A percentile compares a stretch with the other conserved stretches of the same genome.
Conservation (phyloP, 2,888 invertebrate genomes). For the Cerastis rubricosa region DNA sequence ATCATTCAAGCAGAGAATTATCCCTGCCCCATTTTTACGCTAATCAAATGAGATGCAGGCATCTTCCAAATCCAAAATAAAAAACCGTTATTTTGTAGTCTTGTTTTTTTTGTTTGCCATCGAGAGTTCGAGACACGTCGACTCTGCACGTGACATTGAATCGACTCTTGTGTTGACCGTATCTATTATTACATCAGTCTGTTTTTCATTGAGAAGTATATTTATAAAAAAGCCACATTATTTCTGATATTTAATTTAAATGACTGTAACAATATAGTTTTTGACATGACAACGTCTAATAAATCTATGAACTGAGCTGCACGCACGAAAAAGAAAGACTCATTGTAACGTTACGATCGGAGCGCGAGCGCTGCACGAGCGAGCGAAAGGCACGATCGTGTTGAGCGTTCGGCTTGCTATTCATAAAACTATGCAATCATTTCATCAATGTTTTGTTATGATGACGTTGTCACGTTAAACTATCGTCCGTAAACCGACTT, state of each 20-base stretch:
- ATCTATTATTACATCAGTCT: slow-evolving; percentile 6
- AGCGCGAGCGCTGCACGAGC: too few relatives aligned
- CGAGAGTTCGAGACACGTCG: not conserved
- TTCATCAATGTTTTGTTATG: too few relatives aligned
- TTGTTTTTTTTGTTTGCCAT: slow-evolving; percentile 12
- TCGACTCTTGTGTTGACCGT: slow-evolving; percentile 15
- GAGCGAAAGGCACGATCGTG: too few relatives aligned
- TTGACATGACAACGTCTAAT: too few relatives aligned
- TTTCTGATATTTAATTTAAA: slow-evolving; percentile 6
- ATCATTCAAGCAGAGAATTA: not conserved
- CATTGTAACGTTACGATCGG: too few relatives aligned
- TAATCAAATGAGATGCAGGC: too few relatives aligned
- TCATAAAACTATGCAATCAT: too few relatives aligned
- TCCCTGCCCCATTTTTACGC: not conserved
- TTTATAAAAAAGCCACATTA: not conserved
- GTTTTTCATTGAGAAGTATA: slow-evolving; percentile 33
- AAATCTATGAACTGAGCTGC: too few relatives aligned
- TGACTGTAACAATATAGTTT: not conserved
- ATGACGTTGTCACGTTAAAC: too few relatives aligned
- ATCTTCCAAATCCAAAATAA: not conserved
- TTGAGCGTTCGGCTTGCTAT: too few relatives aligned
- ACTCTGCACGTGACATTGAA: slow-evolving; percentile 34
- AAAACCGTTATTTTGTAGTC: slow-evolving; percentile 20
- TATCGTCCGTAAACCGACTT: too few relatives aligned
- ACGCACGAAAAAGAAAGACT: too few relatives aligned